Conservation (phyloP, 1,140 invertebrate species). For the Mizuhopecten yessoensis region DNA sequence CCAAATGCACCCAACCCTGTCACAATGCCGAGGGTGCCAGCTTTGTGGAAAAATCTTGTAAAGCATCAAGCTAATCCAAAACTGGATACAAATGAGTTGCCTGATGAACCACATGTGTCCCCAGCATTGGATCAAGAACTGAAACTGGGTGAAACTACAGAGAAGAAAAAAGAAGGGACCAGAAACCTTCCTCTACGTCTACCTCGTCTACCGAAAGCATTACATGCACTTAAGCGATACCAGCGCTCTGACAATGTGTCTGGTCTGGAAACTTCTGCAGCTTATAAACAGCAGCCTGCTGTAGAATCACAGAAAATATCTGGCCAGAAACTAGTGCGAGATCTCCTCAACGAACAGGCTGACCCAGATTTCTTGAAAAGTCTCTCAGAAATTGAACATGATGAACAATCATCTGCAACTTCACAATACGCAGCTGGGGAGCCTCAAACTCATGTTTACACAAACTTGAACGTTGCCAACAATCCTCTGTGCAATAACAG, state of each 20-base stretch:
- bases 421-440: background rate
- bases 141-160: background rate
- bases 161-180: background rate
- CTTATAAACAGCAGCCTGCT: background rate
- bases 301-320: conserved; percentile 3
- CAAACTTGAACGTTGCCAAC: background rate
- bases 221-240: background rate
- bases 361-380: conserved; percentile 20
- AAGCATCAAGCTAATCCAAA: background rate
- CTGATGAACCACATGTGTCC: background rate
- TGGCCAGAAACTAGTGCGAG: background rate
- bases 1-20: background rate
- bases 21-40: no score
- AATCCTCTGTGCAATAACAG: background rate
- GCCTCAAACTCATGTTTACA: background rate
- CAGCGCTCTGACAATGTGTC: background rate
- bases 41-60: background rate
- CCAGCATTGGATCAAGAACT: background rate
- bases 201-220: conserved; percentile 24
- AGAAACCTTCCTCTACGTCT: background rate
- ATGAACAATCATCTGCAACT: background rate
- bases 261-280: background rate
- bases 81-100: background rate
- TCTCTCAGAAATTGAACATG: background rate
- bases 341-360: conserved; percentile 3